These are phyloP conservation scores for Agelastica alni DNA, from an alignment of 2,888 invertebrate genomes.

Conservation along the genomic window DNA sequence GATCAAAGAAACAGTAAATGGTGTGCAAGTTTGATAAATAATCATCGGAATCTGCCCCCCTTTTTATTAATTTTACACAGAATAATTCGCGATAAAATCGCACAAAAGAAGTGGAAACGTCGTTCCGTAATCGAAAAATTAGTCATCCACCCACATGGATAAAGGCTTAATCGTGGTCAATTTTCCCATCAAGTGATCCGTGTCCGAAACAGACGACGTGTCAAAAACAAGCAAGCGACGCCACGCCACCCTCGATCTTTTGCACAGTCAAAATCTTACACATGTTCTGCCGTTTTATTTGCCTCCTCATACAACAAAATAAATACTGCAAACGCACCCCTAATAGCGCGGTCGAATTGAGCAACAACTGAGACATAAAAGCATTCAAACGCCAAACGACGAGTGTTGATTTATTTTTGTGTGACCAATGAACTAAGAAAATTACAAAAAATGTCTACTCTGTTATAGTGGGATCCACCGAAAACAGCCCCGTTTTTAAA, in stretches of 20 bases:
- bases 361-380: too few relatives aligned
- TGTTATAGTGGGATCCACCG: too few relatives aligned
- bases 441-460: too few relatives aligned
- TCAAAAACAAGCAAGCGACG: slow-evolving; percentile 24
- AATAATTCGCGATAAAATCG: background rate
- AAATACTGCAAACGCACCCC: too few relatives aligned
- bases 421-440: too few relatives aligned
- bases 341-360: too few relatives aligned
- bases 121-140: slow-evolving; percentile 20
- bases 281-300: slow-evolving; percentile 30
- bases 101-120: slow-evolving; percentile 7
- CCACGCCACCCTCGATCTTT: slow-evolving; percentile 34
- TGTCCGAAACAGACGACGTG: slow-evolving; percentile 24
- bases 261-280: slow-evolving; percentile 33
- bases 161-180: slow-evolving; percentile 26
- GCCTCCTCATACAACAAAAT: too few relatives aligned
- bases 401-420: too few relatives aligned
- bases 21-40: background rate
- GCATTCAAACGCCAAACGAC: too few relatives aligned
- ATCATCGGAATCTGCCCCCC: background rate
- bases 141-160: slow-evolving; percentile 21
- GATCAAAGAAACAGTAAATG: too few relatives aligned
- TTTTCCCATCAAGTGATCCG: slow-evolving; percentile 25
- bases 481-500: too few relatives aligned
- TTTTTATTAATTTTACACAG: slow-evolving; percentile 6